Evolutionary conservation across 2,113 vertebrate species (phyloP).

Genomic region (Laticauda colubrina): DNA sequence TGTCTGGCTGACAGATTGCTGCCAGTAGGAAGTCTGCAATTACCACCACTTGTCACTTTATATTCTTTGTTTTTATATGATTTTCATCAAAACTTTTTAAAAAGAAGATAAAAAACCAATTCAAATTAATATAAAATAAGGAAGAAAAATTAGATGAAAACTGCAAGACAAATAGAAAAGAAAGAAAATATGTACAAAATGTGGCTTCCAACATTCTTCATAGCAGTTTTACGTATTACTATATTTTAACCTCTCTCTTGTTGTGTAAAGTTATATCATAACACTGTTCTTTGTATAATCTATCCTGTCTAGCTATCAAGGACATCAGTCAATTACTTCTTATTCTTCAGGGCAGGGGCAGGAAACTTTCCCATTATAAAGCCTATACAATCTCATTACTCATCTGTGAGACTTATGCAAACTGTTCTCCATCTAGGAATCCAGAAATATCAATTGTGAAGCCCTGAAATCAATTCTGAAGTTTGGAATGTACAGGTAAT

Average conservation of each 20-base stretch:
- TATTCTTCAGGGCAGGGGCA: not conserved
- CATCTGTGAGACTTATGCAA: not conserved
- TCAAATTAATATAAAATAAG: not conserved
- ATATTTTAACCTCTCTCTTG: not conserved
- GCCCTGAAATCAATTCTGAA: not conserved
- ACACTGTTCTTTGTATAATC: not conserved
- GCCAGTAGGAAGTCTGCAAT: not conserved
- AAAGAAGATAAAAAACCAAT: not conserved
- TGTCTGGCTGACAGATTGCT: not conserved
- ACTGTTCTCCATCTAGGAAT: not conserved
- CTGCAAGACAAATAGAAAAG: not conserved
- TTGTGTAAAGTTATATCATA: not conserved
- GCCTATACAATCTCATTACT: not conserved
- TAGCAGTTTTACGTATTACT: not conserved
- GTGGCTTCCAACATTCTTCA: not conserved
- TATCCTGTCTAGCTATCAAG: not conserved
- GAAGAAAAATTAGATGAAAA: not conserved
- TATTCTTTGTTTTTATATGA: not conserved
- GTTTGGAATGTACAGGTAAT: not conserved
- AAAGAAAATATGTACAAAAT: not conserved
- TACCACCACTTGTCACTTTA: not conserved
- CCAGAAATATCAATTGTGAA: not conserved
- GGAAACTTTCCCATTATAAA: not conserved
- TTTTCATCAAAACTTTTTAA: not conserved
- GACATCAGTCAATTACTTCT: not conserved